Evolutionary conservation across 2,888 invertebrate species (phyloP).

Genomic region (Drosophila paramelanica): DNA sequence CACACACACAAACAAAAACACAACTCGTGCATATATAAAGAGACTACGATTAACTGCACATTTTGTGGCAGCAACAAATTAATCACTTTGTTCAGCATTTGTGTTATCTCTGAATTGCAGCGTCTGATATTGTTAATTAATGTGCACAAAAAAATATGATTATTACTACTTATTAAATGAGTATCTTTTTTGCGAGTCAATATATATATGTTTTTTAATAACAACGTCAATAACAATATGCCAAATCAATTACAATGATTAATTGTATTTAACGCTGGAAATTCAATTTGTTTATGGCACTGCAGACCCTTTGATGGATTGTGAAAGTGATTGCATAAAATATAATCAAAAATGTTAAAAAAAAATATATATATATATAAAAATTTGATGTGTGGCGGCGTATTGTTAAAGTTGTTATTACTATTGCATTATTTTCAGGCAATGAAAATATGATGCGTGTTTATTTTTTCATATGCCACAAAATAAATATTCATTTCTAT

Average conservation of each 20-base stretch:
- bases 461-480: constrained; percentile 10
- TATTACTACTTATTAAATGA: constrained; percentile 39
- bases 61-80: constrained; percentile 51
- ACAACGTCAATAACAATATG: constrained; percentile 17
- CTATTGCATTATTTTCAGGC: constrained; percentile 38
- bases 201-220: constrained; percentile 19
- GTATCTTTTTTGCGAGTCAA: constrained; percentile 19
- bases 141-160: constrained; percentile 25
- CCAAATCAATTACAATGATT: constrained; percentile 68
- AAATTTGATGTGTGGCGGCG: constrained; percentile 8
- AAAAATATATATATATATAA: background rate
- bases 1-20: background rate
- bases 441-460: background rate
- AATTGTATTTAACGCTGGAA: constrained; percentile 58
- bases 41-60: constrained; percentile 18
- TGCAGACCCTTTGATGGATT: constrained; percentile 53
- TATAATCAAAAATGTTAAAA: constrained; percentile 11
- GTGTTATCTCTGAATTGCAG: constrained; percentile 58
- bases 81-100: constrained; percentile 51
- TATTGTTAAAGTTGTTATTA: constrained; percentile 25
- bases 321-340: constrained; percentile 77
- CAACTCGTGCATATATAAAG: background rate
- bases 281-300: constrained; percentile 63
- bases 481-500: constrained; percentile 23
- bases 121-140: constrained; percentile 47